Percentiles rank a stretch among this genome's conserved stretches.
phyloP scores from a whole-genome alignment of 1,140 invertebrate genomes.

The Elymnias hypermnestra region DNA sequence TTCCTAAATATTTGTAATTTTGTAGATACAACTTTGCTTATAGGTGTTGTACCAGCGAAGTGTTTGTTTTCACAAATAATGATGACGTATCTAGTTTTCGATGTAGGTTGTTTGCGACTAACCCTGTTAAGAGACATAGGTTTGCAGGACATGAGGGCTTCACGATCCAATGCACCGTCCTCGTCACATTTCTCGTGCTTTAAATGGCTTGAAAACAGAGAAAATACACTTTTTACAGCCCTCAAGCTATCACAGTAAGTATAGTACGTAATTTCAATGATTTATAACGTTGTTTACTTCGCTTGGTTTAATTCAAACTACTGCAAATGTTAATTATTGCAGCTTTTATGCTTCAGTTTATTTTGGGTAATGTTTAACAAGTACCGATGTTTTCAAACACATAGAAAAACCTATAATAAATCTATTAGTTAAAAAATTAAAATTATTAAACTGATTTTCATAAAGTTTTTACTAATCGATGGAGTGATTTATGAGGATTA shows the following conservation, averaged over 20 bases:
- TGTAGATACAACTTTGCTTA: too few species aligned
- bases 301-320: conserved; percentile 2
- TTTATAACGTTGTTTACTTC: conserved; percentile 1
- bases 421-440: too few species aligned
- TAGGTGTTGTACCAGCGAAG: too few species aligned
- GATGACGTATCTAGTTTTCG: too few species aligned
- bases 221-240: conserved; percentile 2
- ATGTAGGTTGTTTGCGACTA: conserved; percentile 17
- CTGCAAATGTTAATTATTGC: neutral
- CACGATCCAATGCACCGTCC: conserved; percentile 27
- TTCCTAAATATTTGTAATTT: too few species aligned
- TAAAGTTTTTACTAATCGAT: too few species aligned
- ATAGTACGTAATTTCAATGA: neutral
- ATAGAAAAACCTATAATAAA: too few species aligned
- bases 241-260: neutral
- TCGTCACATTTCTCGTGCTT: conserved; percentile 23
- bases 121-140: conserved; percentile 44
- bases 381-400: too few species aligned
- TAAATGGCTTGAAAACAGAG: conserved; percentile 8
- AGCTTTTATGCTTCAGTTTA: neutral
- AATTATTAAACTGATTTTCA: too few species aligned
- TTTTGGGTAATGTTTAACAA: neutral
- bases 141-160: conserved; percentile 46
- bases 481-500: too few species aligned
- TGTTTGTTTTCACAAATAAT: too few species aligned